Conservation (phyloP, 2,888 invertebrate species). For the Sicus ferrugineus region DNA sequence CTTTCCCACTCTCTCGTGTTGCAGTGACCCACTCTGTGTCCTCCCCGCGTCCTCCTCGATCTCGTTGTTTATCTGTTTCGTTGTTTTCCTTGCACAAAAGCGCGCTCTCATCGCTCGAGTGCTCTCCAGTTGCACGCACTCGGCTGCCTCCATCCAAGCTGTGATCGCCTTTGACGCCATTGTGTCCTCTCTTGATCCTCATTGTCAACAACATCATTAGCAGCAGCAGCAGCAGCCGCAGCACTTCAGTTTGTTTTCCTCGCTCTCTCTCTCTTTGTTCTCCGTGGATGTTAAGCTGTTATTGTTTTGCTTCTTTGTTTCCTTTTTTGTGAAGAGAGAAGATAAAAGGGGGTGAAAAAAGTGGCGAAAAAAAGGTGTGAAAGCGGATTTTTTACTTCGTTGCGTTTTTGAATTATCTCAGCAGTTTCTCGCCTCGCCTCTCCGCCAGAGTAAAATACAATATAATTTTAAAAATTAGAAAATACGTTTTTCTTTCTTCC, state of each 20-base stretch:
- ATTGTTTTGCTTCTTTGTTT: slow-evolving; percentile 1
- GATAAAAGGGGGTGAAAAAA: neutral
- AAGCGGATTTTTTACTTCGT: slow-evolving; percentile 34
- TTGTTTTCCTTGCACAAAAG: slow-evolving; percentile 6
- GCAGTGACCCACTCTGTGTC: too few relatives aligned
- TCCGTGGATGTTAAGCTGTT: slow-evolving; percentile 32
- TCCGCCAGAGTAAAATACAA: neutral
- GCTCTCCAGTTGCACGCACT: neutral
- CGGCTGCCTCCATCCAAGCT: slow-evolving; percentile 1
- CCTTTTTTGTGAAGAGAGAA: neutral
- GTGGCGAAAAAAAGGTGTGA: slow-evolving; percentile 22
- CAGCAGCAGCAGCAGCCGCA: neutral
- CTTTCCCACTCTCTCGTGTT: neutral
- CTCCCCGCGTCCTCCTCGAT: neutral
- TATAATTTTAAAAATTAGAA: neutral
- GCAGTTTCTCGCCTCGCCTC: neutral
- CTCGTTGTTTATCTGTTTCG: neutral
- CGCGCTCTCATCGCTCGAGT: neutral
- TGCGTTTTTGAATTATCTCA: slow-evolving; percentile 28
- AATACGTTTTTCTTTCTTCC: neutral
- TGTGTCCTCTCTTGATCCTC: neutral
- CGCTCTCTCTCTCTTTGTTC: neutral
- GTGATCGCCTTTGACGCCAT: slow-evolving; percentile 6
- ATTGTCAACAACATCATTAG: slow-evolving; percentile 3
- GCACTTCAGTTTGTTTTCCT: neutral